Base-by-base conservation (phyloP, 1,140 invertebrate genomes). In the Orius laevigatus region DNA sequence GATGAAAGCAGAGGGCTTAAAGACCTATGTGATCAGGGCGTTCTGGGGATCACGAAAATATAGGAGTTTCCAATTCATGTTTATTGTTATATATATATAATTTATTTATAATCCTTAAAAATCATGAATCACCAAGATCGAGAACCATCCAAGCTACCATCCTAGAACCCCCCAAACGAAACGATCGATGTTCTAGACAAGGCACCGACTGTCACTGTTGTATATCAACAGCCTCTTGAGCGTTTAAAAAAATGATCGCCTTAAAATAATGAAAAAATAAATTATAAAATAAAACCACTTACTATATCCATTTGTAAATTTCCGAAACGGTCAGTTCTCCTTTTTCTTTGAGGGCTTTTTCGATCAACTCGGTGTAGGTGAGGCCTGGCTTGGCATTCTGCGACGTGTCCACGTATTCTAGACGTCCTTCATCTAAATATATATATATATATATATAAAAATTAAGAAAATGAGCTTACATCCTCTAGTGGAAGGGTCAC, bases 231-330 rank as follows among this genome's bases (percentile, higher is more conserved):
- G n/a, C 36, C 3, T 38, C n/a, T 38, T 16, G 15, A 10, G 3
- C n/a, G n/a, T 10, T 12, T 38, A 38, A 38, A 12, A n/a, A n/a
- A 16, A 12, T 38, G 3, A 38, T 38, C 15, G n/a, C 36, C 15
- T 38, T 38, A 3, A 12, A 15, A 14, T 5, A 16, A 20, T 15
- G 20, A 42, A 42, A 25, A 40, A 3, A 19, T 32, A 36, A 49
- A 33, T 8, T 35, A 36, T 25, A 25, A 25, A 4, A 25, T 25
- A 25, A 25, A 25, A 25, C 8, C 46, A 84, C 84, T 88, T 71
- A 90, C 85, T 84, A 86, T 56, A 90, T 90, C 84, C 84, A 89
- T 54, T 84, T 79, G 62, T 90, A 90, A 57, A 90, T 88, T 25
- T 79, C 84, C 5, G 84, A 87, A n/a, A 89, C 85, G 1, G 84